Base-by-base conservation (phyloP, 37 sponge, comb jelly and placozoan genomes). In the Crambe crambe region DNA sequence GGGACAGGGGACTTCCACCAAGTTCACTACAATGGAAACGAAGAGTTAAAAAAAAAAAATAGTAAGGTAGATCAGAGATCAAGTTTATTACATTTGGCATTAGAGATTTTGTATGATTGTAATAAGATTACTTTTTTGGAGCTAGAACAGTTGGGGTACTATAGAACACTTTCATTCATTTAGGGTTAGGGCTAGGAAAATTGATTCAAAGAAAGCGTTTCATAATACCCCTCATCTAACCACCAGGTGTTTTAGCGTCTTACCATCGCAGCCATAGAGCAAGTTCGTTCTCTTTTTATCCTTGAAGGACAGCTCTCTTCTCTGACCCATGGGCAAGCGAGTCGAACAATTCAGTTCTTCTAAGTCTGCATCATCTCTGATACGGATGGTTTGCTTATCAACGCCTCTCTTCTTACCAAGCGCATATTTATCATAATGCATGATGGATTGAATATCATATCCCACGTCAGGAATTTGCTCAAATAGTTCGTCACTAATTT, bases 401-500 rank as follows among this genome's bases (percentile, higher is more conserved):
- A 25, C 2, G 0, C 42, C 70, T 15, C 41, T 20, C 2, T 17
- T 76, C 29, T 63, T 40, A 32, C 32, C 34, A 40, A 88, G 76
- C 23, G 82, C 78, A 54, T 67, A 27, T 1, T 23, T 6, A 8
- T 68, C 31, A 39, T 91, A 91, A 76, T 91, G 92, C 92, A 91
- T 91, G 5, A 91, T 70, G 60, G 87, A 86, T 30, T 66, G 80
- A n/a, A 70, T 76, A 62, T 91, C 92, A 44, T 91, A 91, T 31
- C 54, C 67, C 20, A 82, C 78, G 39, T 76, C 67, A 3, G 75
- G 72, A 12, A 73, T 37, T 0, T 58, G 36, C 4, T 73, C 20
- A 20, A 64, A 54, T 26, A 44, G 15, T 47, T 73, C 43, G 1
- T 54, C 41, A 0, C 40, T 36, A 6, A 23, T 1, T 34, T 56